Evolutionary conservation across 1,140 invertebrate species (phyloP).

Genomic region (Bombus difficillimus): DNA sequence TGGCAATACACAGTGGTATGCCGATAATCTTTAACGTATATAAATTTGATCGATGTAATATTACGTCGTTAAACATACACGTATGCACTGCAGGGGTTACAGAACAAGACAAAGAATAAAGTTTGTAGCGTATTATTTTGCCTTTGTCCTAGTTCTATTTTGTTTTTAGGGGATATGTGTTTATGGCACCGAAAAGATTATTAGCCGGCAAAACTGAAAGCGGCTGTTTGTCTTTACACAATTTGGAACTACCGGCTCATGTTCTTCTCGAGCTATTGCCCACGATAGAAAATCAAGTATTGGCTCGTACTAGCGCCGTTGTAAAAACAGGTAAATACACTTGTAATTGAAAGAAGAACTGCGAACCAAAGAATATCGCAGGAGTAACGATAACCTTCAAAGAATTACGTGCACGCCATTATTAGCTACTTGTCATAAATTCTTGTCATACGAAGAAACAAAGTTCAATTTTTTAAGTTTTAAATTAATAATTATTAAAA

Average conservation of each 20-base stretch:
- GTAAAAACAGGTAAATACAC: slow-evolving; percentile 72
- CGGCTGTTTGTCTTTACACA: slow-evolving; percentile 80
- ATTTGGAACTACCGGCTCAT: slow-evolving; percentile 79
- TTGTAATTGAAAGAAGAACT: not conserved
- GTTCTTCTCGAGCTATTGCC: slow-evolving; percentile 75
- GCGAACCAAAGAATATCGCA: not conserved
- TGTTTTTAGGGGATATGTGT: slow-evolving; percentile 79
- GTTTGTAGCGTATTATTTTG: not conserved
- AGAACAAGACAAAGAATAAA: not conserved
- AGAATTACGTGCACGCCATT: not conserved
- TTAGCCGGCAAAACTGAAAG: slow-evolving; percentile 78
- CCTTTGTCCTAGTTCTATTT: not conserved
- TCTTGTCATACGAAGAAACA: too few species aligned
- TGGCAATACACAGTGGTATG: not conserved
- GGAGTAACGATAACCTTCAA: too few species aligned
- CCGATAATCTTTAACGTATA: not conserved
- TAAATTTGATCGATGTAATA: not conserved
- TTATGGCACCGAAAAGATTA: slow-evolving; percentile 80
- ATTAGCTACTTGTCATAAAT: too few species aligned
- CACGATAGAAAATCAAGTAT: slow-evolving; percentile 70
- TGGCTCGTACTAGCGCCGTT: slow-evolving; percentile 69
- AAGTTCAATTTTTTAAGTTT: too few species aligned
- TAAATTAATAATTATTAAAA: not conserved
- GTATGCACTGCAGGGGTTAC: not conserved
- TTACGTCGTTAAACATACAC: too few species aligned